phyloP scores from a whole-genome alignment of 2,113 vertebrate species.

The Monopterus albus region DNA sequence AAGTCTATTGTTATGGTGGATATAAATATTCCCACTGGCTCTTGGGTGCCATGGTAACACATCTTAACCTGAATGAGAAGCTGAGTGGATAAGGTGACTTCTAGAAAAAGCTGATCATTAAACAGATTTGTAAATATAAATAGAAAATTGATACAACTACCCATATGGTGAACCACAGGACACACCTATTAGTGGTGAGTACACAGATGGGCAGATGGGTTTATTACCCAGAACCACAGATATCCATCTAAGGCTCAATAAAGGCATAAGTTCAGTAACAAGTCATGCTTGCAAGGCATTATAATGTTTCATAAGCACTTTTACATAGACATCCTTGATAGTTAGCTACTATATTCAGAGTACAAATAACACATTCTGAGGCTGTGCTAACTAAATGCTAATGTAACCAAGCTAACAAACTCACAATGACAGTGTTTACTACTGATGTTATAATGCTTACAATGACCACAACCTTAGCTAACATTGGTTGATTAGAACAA shows the following conservation, averaged over 20 bases:
- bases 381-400: neutral
- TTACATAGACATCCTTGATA: neutral
- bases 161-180: conserved; percentile 45
- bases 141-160: conserved; percentile 37
- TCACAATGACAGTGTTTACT: no score
- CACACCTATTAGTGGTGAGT: conserved; percentile 38
- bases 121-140: conserved; percentile 45
- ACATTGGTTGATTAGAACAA: no score
- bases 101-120: conserved; percentile 66
- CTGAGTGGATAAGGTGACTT: neutral
- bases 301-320: conserved; percentile 5
- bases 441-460: no score
- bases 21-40: conserved; percentile 43
- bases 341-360: neutral
- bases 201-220: conserved; percentile 55
- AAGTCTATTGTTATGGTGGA: neutral
- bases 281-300: neutral
- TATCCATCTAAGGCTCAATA: conserved; percentile 34
- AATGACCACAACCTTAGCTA: no score
- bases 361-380: no score
- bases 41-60: conserved; percentile 45
- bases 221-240: conserved; percentile 60
- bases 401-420: neutral
- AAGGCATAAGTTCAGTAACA: conserved; percentile 1
- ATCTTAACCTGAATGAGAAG: conserved; percentile 1